These are phyloP conservation scores for Nemopilema nomurai DNA, from an alignment of 30 jellyfish, hydroid and myxozoan species.

Conservation along the genomic window DNA sequence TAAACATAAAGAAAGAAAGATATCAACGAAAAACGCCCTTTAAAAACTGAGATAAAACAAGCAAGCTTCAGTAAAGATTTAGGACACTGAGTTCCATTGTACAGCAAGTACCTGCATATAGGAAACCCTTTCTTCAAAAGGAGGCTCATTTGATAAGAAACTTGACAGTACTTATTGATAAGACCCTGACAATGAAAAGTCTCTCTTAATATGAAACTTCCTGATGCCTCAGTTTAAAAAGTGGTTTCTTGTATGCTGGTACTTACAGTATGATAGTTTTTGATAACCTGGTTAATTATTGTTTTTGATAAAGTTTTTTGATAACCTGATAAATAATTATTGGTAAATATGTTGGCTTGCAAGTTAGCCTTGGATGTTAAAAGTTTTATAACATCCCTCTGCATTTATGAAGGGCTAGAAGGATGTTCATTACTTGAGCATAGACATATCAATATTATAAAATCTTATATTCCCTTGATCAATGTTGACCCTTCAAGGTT, in stretches of 20 bases:
- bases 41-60: slow-evolving; percentile 17
- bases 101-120: neutral
- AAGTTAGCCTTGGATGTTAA: neutral
- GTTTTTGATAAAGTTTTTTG: neutral
- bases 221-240: neutral
- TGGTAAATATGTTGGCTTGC: neutral
- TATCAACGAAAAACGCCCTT: slow-evolving; percentile 11
- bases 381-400: neutral
- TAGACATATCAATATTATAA: neutral
- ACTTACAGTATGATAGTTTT: neutral
- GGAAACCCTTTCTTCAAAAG: neutral
- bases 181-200: too few species aligned
- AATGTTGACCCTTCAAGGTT: neutral
- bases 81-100: slow-evolving; percentile 8
- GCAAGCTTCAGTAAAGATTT: slow-evolving; percentile 22
- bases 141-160: neutral
- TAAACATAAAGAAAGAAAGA: slow-evolving; percentile 30
- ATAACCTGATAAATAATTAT: neutral
- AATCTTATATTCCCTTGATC: neutral
- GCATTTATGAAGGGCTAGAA: neutral
- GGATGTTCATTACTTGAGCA: neutral
- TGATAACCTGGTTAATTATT: neutral
- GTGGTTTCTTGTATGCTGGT: neutral
- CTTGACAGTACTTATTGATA: too few species aligned
- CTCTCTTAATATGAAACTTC: neutral